Conservation (phyloP, 2,113 vertebrate genomes). For the Romanogobio albipinnatus region DNA sequence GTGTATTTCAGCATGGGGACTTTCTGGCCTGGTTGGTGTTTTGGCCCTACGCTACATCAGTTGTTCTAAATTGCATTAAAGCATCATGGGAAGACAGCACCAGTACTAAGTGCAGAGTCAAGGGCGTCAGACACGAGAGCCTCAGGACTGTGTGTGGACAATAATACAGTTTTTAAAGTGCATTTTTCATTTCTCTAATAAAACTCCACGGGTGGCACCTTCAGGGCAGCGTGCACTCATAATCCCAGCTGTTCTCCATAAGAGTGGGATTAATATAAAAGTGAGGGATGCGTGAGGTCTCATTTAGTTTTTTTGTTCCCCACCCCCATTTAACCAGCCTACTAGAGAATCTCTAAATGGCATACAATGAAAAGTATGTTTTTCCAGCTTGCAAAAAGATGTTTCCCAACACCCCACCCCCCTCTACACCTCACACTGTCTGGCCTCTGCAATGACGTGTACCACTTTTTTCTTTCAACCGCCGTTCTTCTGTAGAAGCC, state of each 20-base stretch:
- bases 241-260: slow-evolving; percentile 1
- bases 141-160: not conserved
- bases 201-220: not conserved
- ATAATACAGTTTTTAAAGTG: not conserved
- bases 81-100: slow-evolving; percentile 26
- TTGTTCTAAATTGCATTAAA: slow-evolving; percentile 36
- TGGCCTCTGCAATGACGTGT: not conserved
- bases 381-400: not conserved
- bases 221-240: not conserved
- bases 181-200: not conserved
- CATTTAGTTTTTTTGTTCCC: not conserved
- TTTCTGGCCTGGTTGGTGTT: not conserved
- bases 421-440: not conserved
- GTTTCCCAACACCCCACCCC: too few relatives aligned
- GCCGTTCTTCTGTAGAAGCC: not conserved
- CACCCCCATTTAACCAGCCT: not conserved
- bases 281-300: not conserved
- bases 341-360: not conserved
- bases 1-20: not conserved
- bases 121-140: slow-evolving; percentile 2
- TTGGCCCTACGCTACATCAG: not conserved
- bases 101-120: slow-evolving; percentile 18
- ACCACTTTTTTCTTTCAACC: not conserved
- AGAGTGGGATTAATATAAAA: not conserved
- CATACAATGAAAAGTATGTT: too few relatives aligned